Evolutionary conservation across 1,140 invertebrate genomes (phyloP), one percentile per base, ranked within the genome.

Genomic region (Drosophila mojavensis): DNA sequence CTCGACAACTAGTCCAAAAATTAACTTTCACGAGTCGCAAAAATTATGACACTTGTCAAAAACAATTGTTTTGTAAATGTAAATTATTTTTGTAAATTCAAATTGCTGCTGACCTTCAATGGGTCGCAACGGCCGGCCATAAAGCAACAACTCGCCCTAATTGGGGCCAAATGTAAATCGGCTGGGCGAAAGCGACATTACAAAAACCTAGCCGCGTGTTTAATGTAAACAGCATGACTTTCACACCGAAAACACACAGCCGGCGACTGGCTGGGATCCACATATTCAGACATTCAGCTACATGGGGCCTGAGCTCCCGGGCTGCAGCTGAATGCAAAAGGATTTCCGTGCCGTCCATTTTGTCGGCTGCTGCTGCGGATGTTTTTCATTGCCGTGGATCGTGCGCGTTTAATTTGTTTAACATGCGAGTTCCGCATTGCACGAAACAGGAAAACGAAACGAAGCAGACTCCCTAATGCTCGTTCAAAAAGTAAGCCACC

Each of bases 11-110:
- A 69, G 50, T 41, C 24, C 30, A 54, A 68, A 75, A 66, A 62
- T 51, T 47, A 45, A 48, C 63, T 80, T 56, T 24, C 67, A 67
- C 59, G 67, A 33, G 30, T 36, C 69, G 51, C 11, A 47, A 10
- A 55, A 33, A 45, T 78, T 84, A 81, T 86, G 78, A 66, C 67
- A 67, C 64, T 86, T 86, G 82, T 86, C 82, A 82, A 61, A 86
- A 82, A 82, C 82, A 86, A 86, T 86, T 86, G 83, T 86, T 81
- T 88, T 75, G 81, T 75, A 79, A 86, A 86, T 88, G 79, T 79
- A 75, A 77, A 47, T 47, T 17, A 47, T 47, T 39, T 47, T 47
- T 47, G 43, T 17, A 47, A 47, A 47, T 47, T 15, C n/a, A 47
- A 86, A 86, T 82, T 86, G 82, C 74, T 70, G 77, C 73, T 86